Conservation (phyloP, 2,113 vertebrate genomes). For the Girardinichthys multiradiatus region DNA sequence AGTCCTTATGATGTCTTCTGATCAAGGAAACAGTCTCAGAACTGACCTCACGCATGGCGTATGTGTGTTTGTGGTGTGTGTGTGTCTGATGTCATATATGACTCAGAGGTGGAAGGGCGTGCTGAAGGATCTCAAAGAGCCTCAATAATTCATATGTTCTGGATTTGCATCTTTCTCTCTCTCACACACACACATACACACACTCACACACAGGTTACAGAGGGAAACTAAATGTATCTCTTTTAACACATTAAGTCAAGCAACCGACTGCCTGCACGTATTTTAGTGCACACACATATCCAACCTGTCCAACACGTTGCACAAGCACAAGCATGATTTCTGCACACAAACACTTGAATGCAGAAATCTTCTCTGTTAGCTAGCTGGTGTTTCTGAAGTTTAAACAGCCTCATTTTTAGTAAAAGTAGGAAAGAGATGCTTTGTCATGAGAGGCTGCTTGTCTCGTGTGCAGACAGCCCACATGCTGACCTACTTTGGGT, state of each 20-base stretch:
- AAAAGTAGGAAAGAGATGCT: not conserved
- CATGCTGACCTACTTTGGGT: conserved; percentile 66
- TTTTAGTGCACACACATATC: not conserved
- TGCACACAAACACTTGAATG: not conserved
- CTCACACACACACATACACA: too few species aligned
- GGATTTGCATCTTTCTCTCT: conserved; percentile 19
- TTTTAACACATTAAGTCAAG: not conserved
- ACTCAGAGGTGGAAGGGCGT: not conserved
- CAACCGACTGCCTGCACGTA: not conserved
- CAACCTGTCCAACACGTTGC: too few species aligned
- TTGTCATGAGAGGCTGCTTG: conserved; percentile 20
- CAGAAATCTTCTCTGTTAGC: not conserved
- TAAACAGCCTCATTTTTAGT: not conserved
- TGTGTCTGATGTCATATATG: conserved; percentile 22
- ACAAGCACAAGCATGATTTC: not conserved
- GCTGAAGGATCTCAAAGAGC: conserved; percentile 30
- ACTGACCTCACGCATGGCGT: not conserved
- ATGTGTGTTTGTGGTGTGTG: conserved; percentile 16
- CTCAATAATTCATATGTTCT: conserved; percentile 57
- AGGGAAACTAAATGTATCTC: not conserved
- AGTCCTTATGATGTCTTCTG: not conserved
- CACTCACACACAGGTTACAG: conserved; percentile 1
- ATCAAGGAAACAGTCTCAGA: not conserved
- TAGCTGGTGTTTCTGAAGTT: conserved; percentile 15
- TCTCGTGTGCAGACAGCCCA: conserved; percentile 40